These are phyloP conservation scores for Amblyopsis rosae DNA, from an alignment of 2,113 vertebrate species.

Conservation along the genomic window DNA sequence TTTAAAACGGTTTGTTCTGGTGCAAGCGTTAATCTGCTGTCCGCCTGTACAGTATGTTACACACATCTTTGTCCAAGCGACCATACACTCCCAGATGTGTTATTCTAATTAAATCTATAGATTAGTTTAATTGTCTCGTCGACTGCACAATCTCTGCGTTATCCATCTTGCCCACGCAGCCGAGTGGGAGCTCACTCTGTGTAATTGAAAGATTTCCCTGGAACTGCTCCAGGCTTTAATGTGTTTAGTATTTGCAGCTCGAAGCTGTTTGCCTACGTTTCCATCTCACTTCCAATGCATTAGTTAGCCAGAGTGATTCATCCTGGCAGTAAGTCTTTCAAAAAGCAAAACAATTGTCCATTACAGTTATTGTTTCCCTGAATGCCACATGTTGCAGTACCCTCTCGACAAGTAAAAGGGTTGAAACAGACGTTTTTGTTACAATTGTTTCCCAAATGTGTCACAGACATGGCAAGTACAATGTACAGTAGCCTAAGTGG, in stretches of 20 bases:
- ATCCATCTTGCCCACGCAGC: constrained; percentile 71
- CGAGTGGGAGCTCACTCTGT: constrained; percentile 71
- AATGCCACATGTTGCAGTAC: constrained; percentile 9
- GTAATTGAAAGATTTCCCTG: constrained; percentile 80
- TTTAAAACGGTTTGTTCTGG: constrained; percentile 54
- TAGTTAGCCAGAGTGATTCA: constrained; percentile 58
- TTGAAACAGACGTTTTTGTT: not conserved
- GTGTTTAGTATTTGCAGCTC: constrained; percentile 70
- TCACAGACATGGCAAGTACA: too few species aligned
- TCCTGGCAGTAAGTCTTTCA: constrained; percentile 56
- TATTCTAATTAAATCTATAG: constrained; percentile 82
- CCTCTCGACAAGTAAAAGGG: not conserved
- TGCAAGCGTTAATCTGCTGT: constrained; percentile 66
- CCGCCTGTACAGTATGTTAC: constrained; percentile 64
- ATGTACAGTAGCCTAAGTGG: not conserved
- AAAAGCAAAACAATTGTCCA: constrained; percentile 47
- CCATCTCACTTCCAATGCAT: constrained; percentile 69
- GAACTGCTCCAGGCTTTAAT: constrained; percentile 74
- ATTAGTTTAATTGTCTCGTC: constrained; percentile 75
- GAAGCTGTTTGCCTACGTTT: constrained; percentile 62
- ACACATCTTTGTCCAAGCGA: constrained; percentile 54
- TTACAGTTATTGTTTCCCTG: constrained; percentile 61
- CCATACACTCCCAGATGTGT: constrained; percentile 70
- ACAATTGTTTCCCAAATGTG: too few species aligned
- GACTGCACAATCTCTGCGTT: constrained; percentile 68